Conservation (phyloP, 2,113 vertebrate species). For the Festucalex cinctus region DNA sequence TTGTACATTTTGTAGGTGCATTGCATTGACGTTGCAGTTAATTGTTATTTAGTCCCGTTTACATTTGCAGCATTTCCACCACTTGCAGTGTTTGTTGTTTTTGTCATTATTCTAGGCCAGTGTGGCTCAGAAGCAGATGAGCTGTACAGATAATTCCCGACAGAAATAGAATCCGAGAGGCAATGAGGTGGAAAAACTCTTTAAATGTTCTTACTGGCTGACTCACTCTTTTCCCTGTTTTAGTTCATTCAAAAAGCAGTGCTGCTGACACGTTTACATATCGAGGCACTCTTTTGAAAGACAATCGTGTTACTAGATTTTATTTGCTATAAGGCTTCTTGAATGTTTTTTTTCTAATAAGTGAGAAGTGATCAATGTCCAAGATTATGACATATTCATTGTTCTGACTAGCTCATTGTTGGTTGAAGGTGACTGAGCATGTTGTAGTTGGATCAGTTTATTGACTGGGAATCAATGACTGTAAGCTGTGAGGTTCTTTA, state of each 20-base stretch:
- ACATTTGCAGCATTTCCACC: neutral
- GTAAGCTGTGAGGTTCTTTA: no score
- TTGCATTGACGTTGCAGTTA: neutral
- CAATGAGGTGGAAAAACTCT: conserved; percentile 28
- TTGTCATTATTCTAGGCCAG: conserved; percentile 40
- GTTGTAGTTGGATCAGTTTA: no score
- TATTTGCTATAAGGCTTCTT: neutral
- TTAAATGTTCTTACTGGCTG: conserved; percentile 27
- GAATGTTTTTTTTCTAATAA: neutral
- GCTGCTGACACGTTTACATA: neutral
- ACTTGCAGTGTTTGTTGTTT: conserved; percentile 20
- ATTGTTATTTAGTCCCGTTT: neutral
- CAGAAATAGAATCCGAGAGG: conserved; percentile 31
- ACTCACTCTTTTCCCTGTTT: neutral
- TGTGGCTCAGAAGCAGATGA: conserved; percentile 40
- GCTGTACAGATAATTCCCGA: conserved; percentile 54
- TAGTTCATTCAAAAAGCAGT: neutral
- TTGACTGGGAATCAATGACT: no score
- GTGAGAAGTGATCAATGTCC: no score
- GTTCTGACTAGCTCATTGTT: no score
- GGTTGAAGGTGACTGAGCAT: no score
- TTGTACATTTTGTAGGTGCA: neutral
- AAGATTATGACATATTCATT: no score
- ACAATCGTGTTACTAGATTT: neutral
- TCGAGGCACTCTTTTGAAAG: neutral